Evolutionary conservation across 2,797 vertebrate genomes (phyloP).

Genomic region (Phyllotis vaccarum): DNA sequence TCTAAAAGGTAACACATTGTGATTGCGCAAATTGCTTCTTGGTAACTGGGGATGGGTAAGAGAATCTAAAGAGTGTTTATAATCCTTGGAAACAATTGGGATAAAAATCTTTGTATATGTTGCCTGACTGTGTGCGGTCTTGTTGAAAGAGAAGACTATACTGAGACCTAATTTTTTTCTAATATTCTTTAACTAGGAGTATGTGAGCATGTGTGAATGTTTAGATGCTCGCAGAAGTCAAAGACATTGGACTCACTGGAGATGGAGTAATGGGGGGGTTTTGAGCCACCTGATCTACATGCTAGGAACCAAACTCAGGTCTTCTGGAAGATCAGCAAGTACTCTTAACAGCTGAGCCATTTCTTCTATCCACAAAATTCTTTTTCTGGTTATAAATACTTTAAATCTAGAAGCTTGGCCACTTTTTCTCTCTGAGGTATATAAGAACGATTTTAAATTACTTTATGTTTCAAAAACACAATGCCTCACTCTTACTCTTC

Average conservation of each 20-base stretch:
- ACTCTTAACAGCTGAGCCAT: not conserved
- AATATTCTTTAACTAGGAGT: not conserved
- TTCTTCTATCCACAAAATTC: not conserved
- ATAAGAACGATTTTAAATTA: conserved; percentile 32
- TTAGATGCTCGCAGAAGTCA: not conserved
- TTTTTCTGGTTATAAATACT: conserved; percentile 9
- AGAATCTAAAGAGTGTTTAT: not conserved
- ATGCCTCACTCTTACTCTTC: conserved; percentile 52
- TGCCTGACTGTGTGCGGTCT: conserved; percentile 34
- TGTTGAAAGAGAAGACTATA: conserved; percentile 38
- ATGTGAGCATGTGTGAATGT: not conserved
- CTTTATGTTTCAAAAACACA: conserved; percentile 68
- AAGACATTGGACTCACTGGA: not conserved
- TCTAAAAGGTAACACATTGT: not conserved
- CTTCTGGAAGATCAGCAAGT: not conserved
- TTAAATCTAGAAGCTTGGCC: not conserved
- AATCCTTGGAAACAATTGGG: not conserved
- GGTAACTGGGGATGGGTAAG: not conserved
- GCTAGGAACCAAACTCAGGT: not conserved
- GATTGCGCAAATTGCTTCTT: not conserved
- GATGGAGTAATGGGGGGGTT: not conserved
- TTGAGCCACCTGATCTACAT: not conserved
- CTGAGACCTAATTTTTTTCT: not conserved
- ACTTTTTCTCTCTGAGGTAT: not conserved
- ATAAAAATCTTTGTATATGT: conserved; percentile 11